Evolutionary conservation across 2,113 vertebrate genomes (phyloP).

Genomic region (Anguilla rostrata): DNA sequence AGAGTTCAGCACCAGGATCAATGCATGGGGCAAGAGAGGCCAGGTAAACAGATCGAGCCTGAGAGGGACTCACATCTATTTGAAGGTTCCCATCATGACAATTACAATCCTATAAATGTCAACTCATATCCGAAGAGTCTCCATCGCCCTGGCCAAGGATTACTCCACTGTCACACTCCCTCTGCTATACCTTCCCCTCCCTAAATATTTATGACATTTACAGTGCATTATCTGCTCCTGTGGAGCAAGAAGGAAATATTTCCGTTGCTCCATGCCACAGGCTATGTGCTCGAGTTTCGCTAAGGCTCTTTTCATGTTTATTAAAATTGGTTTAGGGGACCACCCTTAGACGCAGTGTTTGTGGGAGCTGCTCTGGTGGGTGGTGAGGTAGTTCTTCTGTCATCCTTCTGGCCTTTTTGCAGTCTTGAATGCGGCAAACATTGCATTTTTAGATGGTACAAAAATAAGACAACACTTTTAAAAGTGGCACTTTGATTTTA

Average conservation of each 20-base stretch:
- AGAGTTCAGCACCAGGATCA: slow-evolving; percentile 24
- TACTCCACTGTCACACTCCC: background rate
- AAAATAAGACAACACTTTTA: background rate
- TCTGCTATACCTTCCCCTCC: slow-evolving; percentile 24
- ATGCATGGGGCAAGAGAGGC: slow-evolving; percentile 23
- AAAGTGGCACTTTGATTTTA: background rate
- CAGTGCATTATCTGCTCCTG: slow-evolving; percentile 34
- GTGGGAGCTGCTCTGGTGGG: slow-evolving; percentile 2
- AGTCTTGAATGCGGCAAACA: background rate
- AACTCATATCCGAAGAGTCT: slow-evolving; percentile 38
- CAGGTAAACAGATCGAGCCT: slow-evolving; percentile 41
- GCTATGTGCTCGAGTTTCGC: slow-evolving; percentile 3
- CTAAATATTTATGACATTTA: slow-evolving; percentile 45
- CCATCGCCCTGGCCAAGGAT: slow-evolving; percentile 23
- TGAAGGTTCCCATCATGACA: slow-evolving; percentile 34
- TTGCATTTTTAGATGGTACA: background rate
- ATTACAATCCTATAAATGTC: slow-evolving; percentile 45
- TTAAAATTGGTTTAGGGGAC: background rate
- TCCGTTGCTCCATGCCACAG: background rate
- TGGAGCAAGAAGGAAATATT: slow-evolving; percentile 4
- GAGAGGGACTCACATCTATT: slow-evolving; percentile 39
- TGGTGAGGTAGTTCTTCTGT: background rate
- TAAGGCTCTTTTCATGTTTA: slow-evolving; percentile 22
- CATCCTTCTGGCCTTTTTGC: background rate
- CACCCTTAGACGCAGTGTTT: background rate